Evolutionary conservation across 2,797 vertebrate species (phyloP).

Genomic region (Agapornis canus): DNA sequence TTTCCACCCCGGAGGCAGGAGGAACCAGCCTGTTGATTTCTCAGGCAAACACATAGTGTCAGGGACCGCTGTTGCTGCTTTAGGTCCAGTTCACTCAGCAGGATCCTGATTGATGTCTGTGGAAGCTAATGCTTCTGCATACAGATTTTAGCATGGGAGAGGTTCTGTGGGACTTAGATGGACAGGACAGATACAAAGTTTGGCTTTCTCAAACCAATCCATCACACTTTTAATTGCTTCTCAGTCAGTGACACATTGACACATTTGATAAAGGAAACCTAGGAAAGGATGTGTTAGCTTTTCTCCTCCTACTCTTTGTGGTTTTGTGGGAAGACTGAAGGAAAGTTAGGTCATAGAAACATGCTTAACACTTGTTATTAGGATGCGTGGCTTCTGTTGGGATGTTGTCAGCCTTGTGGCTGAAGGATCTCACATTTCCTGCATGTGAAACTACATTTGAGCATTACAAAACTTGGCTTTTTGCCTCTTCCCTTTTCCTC

Average conservation of each 20-base stretch:
- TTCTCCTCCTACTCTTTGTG: slow-evolving; percentile 22
- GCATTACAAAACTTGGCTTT: not conserved
- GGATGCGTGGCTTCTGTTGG: not conserved
- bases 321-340: slow-evolving; percentile 53
- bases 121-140: not conserved
- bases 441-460: slow-evolving; percentile 23
- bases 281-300: slow-evolving; percentile 6
- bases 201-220: not conserved
- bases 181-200: not conserved
- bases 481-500: not conserved
- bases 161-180: not conserved
- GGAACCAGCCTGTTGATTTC: not conserved
- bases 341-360: slow-evolving; percentile 15
- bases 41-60: rapidly evolving
- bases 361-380: not conserved
- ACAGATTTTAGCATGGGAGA: not conserved
- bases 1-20: not conserved
- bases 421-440: slow-evolving; percentile 10
- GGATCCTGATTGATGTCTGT: not conserved
- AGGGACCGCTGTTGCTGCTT: not conserved
- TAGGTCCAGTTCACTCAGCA: not conserved
- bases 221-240: not conserved
- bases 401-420: not conserved
- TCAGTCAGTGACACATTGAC: not conserved
- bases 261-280: not conserved